Conservation (phyloP, 2,888 invertebrate genomes). For the Sepiola atlantica region DNA sequence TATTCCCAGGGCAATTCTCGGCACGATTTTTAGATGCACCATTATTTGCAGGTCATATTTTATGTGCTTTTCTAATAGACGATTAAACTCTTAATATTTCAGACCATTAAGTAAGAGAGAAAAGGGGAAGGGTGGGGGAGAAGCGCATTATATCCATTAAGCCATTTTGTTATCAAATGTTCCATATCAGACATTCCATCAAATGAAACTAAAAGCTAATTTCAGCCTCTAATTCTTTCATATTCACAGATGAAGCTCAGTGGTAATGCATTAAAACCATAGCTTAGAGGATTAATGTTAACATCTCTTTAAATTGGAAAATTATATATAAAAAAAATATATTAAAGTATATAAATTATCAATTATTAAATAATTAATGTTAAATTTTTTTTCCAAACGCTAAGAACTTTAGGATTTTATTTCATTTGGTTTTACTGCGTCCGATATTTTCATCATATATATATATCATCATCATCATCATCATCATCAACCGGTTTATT, state of each 20-base stretch:
- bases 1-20: neutral
- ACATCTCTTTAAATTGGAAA: too few species aligned
- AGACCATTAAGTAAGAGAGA: neutral
- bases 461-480: too few species aligned
- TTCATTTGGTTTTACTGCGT: too few species aligned
- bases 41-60: neutral
- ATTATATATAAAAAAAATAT: too few species aligned
- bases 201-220: neutral
- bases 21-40: neutral
- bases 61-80: neutral
- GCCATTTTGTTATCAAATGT: neutral
- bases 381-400: too few species aligned
- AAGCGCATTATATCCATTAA: neutral
- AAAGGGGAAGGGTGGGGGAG: neutral
- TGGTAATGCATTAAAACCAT: neutral
- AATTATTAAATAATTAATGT: too few species aligned
- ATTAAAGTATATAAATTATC: too few species aligned
- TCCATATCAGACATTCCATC: neutral
- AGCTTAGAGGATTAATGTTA: neutral
- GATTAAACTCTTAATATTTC: neutral
- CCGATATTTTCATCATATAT: too few species aligned
- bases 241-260: neutral
- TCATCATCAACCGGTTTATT: too few species aligned
- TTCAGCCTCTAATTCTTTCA: neutral
- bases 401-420: too few species aligned